Conservation (phyloP, 1,140 invertebrate genomes). For the Euwallacea similis region DNA sequence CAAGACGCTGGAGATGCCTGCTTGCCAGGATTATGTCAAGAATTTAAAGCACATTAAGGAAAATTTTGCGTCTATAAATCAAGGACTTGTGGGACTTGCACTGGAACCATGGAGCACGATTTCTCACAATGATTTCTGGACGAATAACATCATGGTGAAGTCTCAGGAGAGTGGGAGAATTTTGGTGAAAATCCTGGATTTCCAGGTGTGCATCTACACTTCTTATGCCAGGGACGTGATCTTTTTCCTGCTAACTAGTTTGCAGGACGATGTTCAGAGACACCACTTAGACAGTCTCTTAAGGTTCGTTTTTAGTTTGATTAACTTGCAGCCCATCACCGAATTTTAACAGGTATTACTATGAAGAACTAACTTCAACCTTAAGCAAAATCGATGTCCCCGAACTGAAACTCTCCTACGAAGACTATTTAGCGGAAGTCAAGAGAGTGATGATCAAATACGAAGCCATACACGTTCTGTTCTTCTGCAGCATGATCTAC, state of each 20-base stretch:
- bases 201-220: constrained; percentile 60
- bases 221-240: constrained; percentile 60
- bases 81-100: not conserved
- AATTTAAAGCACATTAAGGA: too few species aligned
- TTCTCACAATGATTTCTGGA: constrained; percentile 65
- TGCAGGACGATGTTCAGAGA: constrained; percentile 52
- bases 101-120: constrained; percentile 57
- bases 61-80: too few species aligned
- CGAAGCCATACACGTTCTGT: not conserved
- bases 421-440: not conserved
- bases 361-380: constrained; percentile 4
- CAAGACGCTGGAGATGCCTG: too few species aligned
- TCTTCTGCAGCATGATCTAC: constrained; percentile 9
- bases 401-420: not conserved
- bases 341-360: constrained; percentile 10
- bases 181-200: constrained; percentile 64
- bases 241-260: constrained; percentile 61
- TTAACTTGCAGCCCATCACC: not conserved
- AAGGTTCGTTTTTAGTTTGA: not conserved
- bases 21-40: too few species aligned
- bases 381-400: not conserved
- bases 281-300: constrained; percentile 56
- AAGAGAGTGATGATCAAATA: not conserved
- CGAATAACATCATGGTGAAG: constrained; percentile 61
- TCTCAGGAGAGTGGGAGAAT: constrained; percentile 40